Evolutionary conservation across 2,888 invertebrate species (phyloP).

Genomic region (Platycnemis pennipes): DNA sequence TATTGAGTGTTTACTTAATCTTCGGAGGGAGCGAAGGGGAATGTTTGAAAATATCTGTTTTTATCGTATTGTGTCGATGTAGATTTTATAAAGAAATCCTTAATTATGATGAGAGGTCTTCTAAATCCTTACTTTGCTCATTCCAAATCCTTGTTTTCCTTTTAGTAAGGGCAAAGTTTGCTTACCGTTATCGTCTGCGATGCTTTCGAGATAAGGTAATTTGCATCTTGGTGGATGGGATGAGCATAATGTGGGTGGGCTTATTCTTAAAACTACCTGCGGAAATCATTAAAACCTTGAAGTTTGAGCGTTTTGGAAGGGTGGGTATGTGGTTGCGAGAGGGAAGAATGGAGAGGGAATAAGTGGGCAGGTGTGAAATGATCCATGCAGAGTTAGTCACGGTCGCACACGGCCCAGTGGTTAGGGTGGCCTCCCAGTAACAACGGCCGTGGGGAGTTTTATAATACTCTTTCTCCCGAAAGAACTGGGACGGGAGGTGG

Average conservation of each 20-base stretch:
- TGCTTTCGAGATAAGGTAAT: no score
- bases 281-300: not conserved
- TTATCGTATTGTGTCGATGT: no score
- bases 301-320: not conserved
- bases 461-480: not conserved
- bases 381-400: constrained; percentile 1
- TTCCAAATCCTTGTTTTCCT: no score
- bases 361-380: not conserved
- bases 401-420: not conserved
- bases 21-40: no score
- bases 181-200: no score
- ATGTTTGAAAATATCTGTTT: no score
- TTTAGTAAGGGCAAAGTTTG: no score
- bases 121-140: no score
- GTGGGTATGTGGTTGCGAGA: not conserved
- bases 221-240: no score
- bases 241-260: not conserved
- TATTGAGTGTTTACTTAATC: no score
- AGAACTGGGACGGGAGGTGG: not conserved
- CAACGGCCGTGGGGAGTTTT: not conserved
- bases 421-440: not conserved
- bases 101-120: no score
- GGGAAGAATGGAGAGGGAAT: not conserved
- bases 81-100: no score
- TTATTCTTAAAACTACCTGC: not conserved